A percentile compares a stretch with the other conserved stretches of the same genome.
Conservation (phyloP, 1,140 invertebrate species). For the Drosophila kepulauana region DNA sequence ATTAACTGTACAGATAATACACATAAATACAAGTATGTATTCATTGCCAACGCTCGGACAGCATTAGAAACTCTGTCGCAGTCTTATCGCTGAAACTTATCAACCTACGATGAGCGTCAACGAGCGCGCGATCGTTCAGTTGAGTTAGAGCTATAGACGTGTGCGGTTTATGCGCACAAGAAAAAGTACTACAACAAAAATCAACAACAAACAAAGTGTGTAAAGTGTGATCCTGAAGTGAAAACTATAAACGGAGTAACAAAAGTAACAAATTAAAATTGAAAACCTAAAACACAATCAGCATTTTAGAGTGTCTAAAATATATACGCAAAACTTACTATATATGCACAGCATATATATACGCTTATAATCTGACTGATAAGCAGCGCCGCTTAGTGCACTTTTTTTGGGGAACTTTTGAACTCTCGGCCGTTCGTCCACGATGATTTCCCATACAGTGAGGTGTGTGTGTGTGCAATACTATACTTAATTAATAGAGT, state of each 20-base stretch:
- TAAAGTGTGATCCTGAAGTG: not conserved
- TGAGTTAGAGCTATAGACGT: slow-evolving; percentile 43
- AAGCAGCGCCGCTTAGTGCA: slow-evolving; percentile 28
- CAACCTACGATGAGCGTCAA: slow-evolving; percentile 24
- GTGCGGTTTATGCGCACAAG: slow-evolving; percentile 38
- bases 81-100: slow-evolving; percentile 58
- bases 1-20: slow-evolving; percentile 27
- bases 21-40: slow-evolving; percentile 15
- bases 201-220: too few relatives aligned
- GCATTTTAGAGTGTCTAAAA: not conserved
- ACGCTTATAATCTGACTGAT: slow-evolving; percentile 30
- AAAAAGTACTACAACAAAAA: not conserved
- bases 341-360: slow-evolving; percentile 18
- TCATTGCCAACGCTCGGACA: slow-evolving; percentile 6
- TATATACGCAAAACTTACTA: not conserved
- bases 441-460: slow-evolving; percentile 82
- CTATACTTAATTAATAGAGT: not conserved
- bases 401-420: slow-evolving; percentile 29
- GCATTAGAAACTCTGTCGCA: slow-evolving; percentile 43
- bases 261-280: not conserved
- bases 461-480: slow-evolving; percentile 51
- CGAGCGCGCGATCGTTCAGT: slow-evolving; percentile 44
- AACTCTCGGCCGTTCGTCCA: slow-evolving; percentile 26
- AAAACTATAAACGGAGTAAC: not conserved
- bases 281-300: not conserved